phyloP scores from a whole-genome alignment of 2,113 vertebrate species.

The Myrmecophaga tridactyla region DNA sequence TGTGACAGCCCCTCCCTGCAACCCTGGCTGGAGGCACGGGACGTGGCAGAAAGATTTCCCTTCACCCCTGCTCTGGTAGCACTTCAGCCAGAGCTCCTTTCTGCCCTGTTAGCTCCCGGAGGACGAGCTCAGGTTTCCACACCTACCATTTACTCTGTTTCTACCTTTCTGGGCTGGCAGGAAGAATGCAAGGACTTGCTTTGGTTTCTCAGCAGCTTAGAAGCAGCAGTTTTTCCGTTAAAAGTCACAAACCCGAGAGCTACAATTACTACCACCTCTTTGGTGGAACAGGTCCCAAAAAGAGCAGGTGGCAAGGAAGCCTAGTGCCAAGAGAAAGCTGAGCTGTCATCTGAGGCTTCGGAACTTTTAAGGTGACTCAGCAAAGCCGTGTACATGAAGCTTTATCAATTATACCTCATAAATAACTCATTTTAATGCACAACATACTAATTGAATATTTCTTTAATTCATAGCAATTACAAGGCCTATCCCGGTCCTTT shows the following conservation, averaged over 20 bases:
- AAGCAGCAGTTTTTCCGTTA: constrained; percentile 18
- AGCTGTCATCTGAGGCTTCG: constrained; percentile 24
- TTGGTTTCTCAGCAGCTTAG: background rate
- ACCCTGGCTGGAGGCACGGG: background rate
- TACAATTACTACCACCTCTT: background rate
- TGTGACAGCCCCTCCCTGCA: background rate
- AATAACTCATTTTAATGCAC: constrained; percentile 78
- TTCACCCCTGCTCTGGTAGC: background rate
- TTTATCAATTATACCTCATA: constrained; percentile 70
- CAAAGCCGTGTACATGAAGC: constrained; percentile 36
- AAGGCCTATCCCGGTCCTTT: constrained; percentile 49
- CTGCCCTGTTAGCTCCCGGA: constrained; percentile 52
- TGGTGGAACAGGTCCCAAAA: background rate
- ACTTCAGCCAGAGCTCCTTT: background rate
- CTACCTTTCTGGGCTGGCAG: background rate
- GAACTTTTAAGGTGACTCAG: constrained; percentile 49
- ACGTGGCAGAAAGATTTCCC: background rate
- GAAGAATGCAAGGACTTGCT: background rate
- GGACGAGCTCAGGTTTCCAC: background rate
- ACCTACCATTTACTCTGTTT: constrained; percentile 43
- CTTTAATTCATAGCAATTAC: constrained; percentile 73
- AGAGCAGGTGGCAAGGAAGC: background rate
- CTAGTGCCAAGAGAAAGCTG: background rate
- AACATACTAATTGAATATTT: constrained; percentile 72
- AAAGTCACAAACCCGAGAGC: background rate